A percentile compares a stretch with the other conserved stretches of the same genome.
Conservation (phyloP, 2,113 vertebrate species). For the Clinocottus analis region DNA sequence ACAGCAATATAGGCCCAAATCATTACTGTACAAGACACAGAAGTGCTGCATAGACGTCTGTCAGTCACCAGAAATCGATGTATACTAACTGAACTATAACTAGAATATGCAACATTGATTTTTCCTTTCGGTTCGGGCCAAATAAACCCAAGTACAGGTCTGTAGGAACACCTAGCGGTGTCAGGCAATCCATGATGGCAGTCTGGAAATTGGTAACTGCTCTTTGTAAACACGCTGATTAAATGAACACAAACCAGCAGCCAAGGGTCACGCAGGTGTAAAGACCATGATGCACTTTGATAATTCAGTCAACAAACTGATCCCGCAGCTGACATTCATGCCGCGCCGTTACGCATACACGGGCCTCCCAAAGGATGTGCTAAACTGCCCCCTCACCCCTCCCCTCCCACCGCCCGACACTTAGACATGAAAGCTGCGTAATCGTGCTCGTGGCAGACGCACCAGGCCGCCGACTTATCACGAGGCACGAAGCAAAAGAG, state of each 20-base stretch:
- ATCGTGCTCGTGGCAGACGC: constrained; percentile 18
- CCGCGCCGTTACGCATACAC: constrained; percentile 51
- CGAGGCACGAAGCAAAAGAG: constrained; percentile 18
- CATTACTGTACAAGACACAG: background rate
- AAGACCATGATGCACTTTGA: constrained; percentile 30
- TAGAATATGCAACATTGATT: background rate
- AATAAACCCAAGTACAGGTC: background rate
- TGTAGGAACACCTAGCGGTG: no score
- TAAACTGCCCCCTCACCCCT: no score
- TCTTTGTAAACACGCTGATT: background rate
- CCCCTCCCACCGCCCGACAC: no score
- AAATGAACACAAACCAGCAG: constrained; percentile 11
- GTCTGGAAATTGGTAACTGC: background rate
- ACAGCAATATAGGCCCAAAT: background rate
- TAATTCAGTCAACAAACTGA: constrained; percentile 58
- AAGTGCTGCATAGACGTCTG: background rate
- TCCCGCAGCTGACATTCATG: constrained; percentile 55
- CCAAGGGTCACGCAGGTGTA: background rate
- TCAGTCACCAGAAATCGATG: background rate
- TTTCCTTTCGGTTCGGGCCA: background rate
- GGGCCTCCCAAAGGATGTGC: constrained; percentile 44
- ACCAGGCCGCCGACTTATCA: constrained; percentile 23
- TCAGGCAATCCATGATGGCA: background rate
- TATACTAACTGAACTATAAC: background rate
- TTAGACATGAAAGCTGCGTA: constrained; percentile 36